Evolutionary conservation across 2,888 invertebrate genomes (phyloP).

Genomic region (Strigamia crassipes): DNA sequence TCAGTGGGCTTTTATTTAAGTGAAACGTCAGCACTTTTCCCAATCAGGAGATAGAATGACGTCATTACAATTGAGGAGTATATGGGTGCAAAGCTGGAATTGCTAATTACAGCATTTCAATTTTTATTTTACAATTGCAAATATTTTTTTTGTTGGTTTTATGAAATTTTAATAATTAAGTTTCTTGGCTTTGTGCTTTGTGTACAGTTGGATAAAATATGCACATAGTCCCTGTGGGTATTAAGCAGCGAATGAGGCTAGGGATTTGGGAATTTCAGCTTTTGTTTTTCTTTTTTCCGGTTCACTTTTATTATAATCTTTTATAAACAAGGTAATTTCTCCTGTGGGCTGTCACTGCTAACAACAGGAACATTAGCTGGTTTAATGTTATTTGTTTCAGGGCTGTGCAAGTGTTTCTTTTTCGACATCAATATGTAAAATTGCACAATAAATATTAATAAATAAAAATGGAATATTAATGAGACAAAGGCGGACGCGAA

Average conservation of each 20-base stretch:
- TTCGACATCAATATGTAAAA: neutral
- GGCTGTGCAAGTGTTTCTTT: neutral
- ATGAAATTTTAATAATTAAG: neutral
- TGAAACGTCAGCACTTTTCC: conserved; percentile 20
- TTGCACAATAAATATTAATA: no score
- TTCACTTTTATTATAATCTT: neutral
- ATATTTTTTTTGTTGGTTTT: neutral
- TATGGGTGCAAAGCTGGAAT: neutral
- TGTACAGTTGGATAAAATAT: neutral
- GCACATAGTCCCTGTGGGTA: neutral
- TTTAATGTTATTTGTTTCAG: no score
- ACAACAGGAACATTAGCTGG: neutral
- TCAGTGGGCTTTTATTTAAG: neutral
- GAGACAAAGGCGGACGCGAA: neutral
- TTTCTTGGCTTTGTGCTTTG: neutral
- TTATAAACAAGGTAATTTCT: conserved; percentile 1
- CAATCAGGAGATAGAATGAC: neutral
- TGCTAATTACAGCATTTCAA: neutral
- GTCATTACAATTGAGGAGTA: neutral
- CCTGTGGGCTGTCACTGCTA: neutral
- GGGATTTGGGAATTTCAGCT: neutral
- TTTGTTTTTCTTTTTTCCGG: neutral
- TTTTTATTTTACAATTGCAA: neutral
- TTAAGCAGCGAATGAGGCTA: neutral
- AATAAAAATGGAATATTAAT: no score